Evolutionary conservation across 2,888 invertebrate species (phyloP), one percentile per base, ranked within the genome.

Genomic region (Ichneumon xanthorius): DNA sequence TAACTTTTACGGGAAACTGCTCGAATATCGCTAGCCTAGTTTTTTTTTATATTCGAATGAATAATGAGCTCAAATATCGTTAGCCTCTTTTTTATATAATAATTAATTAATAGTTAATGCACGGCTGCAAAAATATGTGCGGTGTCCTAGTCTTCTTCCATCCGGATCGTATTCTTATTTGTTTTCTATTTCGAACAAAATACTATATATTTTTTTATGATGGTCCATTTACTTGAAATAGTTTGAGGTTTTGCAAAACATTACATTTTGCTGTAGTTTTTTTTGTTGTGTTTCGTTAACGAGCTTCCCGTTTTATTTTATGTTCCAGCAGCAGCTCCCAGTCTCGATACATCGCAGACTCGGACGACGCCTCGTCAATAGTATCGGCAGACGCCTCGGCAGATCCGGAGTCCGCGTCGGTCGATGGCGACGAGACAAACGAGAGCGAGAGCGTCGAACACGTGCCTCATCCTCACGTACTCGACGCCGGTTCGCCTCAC

Each of bases 301-400:
- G 14, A 61, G 71, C n/a, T 70, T 22, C n/a, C 58, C 75, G 30
- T 14, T 26, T 14, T 7, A 37, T 80, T n/a, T 63, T 67, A 55
- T 65, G 77, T 72, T 79, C 37, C 77, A 85, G 85, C 76, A 80
- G 67, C 88, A 92, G 93, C 88, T 90, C 90, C 45, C 91, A 92
- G 76, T 89, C 90, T 4, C 90, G 91, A 48, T 93, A 93, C 86
- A 87, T 90, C 61, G 88, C 91, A 58, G 93, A 94, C 76, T 93
- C 93, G 75, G 93, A 93, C 87, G 93, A 93, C 81, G 92, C 92
- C 6, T 93, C 93, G 80, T 93, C 93, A 75, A 89, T 93, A 14
- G 89, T 91, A 14, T 93, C 93, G 72, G 92, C 91, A 40, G 93
- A 93, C 80, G 93, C 92, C 6, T 92, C 92, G 75, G 92, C 91